These are phyloP conservation scores for Anseranas semipalmata DNA, from an alignment of 2,113 vertebrate species.

Conservation along the genomic window DNA sequence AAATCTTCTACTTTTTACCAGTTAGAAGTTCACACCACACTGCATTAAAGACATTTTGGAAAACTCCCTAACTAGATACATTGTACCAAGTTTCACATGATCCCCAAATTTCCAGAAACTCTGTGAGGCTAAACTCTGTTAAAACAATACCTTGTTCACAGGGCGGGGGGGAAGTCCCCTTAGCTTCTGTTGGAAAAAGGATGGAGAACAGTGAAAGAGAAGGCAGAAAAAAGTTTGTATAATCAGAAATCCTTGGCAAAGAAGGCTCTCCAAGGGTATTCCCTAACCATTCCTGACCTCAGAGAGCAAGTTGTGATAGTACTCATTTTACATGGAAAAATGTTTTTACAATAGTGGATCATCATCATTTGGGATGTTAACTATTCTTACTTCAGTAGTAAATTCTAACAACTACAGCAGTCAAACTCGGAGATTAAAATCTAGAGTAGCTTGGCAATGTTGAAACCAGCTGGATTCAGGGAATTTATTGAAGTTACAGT, in stretches of 20 bases:
- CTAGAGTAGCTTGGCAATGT: not conserved
- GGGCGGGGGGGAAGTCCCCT: not conserved
- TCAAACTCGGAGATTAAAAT: not conserved
- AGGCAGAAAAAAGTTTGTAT: not conserved
- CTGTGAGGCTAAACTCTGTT: not conserved
- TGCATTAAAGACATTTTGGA: not conserved
- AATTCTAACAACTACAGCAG: not conserved
- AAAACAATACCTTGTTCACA: not conserved
- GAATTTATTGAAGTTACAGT: not conserved
- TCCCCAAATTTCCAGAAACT: not conserved
- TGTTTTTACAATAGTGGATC: not conserved
- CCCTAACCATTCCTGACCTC: accelerated
- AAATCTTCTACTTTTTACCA: not conserved
- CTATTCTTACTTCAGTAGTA: not conserved
- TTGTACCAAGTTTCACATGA: not conserved
- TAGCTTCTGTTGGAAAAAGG: not conserved
- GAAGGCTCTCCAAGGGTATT: not conserved
- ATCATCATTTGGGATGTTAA: not conserved
- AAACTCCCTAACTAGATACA: not conserved
- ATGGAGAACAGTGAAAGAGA: not conserved
- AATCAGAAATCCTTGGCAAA: too few relatives aligned
- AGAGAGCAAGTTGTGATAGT: not conserved
- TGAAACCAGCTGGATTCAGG: not conserved
- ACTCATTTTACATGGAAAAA: not conserved
- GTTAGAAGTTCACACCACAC: not conserved